Evolutionary conservation across 2,888 invertebrate genomes (phyloP).

Genomic region (Tholera decimalis): DNA sequence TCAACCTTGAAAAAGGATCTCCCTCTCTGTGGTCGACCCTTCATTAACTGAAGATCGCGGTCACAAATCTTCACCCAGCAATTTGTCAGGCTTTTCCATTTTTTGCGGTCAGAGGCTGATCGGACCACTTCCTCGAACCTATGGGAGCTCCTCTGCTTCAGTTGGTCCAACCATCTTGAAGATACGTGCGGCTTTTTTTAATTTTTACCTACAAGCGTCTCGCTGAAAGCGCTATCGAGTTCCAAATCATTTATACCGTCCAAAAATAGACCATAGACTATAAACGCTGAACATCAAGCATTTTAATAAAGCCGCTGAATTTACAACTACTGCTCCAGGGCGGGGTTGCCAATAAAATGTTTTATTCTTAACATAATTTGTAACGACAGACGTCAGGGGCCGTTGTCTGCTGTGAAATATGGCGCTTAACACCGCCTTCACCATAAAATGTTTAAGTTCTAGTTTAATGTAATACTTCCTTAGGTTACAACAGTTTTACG

Average conservation of each 20-base stretch:
- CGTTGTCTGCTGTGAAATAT: slow-evolving; percentile 34
- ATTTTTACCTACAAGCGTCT: no score
- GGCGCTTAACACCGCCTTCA: slow-evolving; percentile 41
- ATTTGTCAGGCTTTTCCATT: no score
- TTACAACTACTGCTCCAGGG: slow-evolving; percentile 61
- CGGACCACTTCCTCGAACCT: no score
- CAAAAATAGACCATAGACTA: slow-evolving; percentile 25
- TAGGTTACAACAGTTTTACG: slow-evolving; percentile 25
- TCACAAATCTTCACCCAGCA: no score
- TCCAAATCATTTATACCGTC: slow-evolving; percentile 2
- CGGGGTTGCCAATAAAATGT: slow-evolving; percentile 70
- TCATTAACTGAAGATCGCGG: no score
- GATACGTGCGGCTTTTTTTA: no score
- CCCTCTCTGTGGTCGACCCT: no score
- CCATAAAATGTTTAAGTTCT: slow-evolving; percentile 27
- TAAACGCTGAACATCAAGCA: slow-evolving; percentile 39
- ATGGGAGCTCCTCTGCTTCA: no score
- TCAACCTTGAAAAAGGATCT: no score
- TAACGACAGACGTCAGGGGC: slow-evolving; percentile 35
- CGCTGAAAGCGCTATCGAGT: not conserved
- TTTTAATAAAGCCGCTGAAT: slow-evolving; percentile 55
- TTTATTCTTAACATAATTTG: slow-evolving; percentile 69
- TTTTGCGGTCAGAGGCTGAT: no score
- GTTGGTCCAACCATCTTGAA: no score
- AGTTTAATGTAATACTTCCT: slow-evolving; percentile 23